Conservation (phyloP, 2,797 vertebrate genomes). For the Masticophis lateralis region DNA sequence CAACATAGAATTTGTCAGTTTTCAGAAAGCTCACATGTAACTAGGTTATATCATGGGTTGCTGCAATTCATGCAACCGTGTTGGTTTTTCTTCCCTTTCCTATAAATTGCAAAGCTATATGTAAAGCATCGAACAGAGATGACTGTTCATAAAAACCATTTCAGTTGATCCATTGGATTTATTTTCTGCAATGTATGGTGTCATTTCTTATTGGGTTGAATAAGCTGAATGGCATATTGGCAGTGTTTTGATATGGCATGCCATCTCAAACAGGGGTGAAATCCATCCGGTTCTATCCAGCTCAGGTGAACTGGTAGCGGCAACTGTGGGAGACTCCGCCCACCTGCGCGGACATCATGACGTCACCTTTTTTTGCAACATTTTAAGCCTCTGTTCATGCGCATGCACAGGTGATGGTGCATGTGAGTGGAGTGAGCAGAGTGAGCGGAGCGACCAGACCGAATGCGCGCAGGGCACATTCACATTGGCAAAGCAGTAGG, state of each 20-base stretch:
- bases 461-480: too few species aligned
- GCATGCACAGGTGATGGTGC: too few species aligned
- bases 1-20: background rate
- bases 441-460: too few species aligned
- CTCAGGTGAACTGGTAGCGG: too few species aligned
- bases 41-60: background rate
- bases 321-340: too few species aligned
- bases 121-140: background rate
- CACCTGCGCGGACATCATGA: too few species aligned
- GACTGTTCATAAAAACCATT: background rate
- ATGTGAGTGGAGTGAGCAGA: too few species aligned
- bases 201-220: background rate
- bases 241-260: background rate
- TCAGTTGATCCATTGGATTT: background rate
- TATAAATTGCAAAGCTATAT: background rate
- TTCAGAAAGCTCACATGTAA: background rate
- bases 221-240: background rate
- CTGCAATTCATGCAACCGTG: background rate
- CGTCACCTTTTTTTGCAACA: too few species aligned
- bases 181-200: background rate
- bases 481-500: too few species aligned
- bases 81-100: background rate
- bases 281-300: too few species aligned
- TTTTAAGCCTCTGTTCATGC: too few species aligned
- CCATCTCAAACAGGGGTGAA: background rate